Base-by-base conservation (phyloP, 2,888 invertebrate species). In the Hypolimnas misippus region DNA sequence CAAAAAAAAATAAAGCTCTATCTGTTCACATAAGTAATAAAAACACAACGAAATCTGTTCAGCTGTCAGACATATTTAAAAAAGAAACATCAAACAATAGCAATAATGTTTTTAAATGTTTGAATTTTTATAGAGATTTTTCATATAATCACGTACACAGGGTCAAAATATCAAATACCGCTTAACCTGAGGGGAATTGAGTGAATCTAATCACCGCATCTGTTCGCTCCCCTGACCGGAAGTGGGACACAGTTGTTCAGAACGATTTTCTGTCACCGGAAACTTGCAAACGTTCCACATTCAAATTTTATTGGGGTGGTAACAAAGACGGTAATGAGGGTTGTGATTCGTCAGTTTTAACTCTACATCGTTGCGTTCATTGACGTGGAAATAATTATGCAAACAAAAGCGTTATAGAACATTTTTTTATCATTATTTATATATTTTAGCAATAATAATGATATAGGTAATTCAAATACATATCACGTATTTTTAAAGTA, bases 201-300 rank as follows among this genome's bases (percentile, higher is more conserved):
- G 82, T 85, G 89, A 79, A 87, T 89, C 89, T 90, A 89, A 90
- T 89, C 88, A 84, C 78, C 81, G 84, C 90, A 89, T 90, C 90
- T 90, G 90, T 86, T 85, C 81, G 49, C 49, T 49, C 89, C 87
- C 84, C 79, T 89, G 89, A 89, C 91, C 91, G 91, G 91, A 92
- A 89, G 84, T 80, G 81, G 79, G 83, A 81, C 84, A 87, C 90
- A 89, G 90, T 91, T 91, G 91, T 89, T 87, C 86, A 84, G 82
- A 84, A 84, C 89, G 90, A 91, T 91, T 91, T 91, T 90, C 89
- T 90, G 85, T 87, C 80, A 89, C 90, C 90, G 91, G 91, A 92
- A 49, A 89, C 88, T 84, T 73, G 79, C 83, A 81, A 86, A 86
- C 86, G 89, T 88, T 87, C 88, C 81, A 88, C 84, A 87, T 90